These are phyloP conservation scores for Macrotis lagotis DNA, from an alignment of 2,113 vertebrate genomes.

Conservation along the genomic window DNA sequence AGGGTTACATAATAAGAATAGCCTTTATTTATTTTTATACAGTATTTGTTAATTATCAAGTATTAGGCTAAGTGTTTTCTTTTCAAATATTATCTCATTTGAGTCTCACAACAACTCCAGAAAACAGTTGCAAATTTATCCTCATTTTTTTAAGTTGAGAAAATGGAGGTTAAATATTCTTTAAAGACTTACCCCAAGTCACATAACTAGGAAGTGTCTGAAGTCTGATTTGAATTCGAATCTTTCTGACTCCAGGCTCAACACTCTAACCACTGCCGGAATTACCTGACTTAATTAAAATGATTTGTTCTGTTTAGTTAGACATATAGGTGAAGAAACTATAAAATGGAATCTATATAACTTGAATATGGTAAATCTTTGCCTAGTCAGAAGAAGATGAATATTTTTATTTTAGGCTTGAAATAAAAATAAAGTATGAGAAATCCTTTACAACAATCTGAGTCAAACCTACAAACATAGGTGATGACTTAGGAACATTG, in stretches of 20 bases:
- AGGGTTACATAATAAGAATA: neutral
- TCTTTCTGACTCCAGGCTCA: neutral
- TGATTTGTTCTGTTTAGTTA: neutral
- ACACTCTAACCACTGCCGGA: neutral
- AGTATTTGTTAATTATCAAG: neutral
- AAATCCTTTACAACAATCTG: neutral
- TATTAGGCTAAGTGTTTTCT: neutral
- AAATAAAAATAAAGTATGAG: neutral
- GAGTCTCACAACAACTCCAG: neutral
- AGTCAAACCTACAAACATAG: neutral
- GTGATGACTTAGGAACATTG: neutral
- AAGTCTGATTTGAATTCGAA: neutral
- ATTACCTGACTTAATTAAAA: neutral
- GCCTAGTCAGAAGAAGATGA: neutral
- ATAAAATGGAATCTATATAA: neutral
- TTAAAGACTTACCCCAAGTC: neutral
- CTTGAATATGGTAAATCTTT: neutral
- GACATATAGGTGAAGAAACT: neutral
- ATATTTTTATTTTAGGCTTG: neutral
- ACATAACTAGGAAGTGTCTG: neutral
- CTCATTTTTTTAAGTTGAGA: neutral
- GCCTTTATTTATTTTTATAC: neutral
- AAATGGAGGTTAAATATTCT: neutral
- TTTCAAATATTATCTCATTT: neutral
- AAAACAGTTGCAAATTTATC: neutral